Conservation (phyloP, 2,113 vertebrate species). For the Lepus americanus region DNA sequence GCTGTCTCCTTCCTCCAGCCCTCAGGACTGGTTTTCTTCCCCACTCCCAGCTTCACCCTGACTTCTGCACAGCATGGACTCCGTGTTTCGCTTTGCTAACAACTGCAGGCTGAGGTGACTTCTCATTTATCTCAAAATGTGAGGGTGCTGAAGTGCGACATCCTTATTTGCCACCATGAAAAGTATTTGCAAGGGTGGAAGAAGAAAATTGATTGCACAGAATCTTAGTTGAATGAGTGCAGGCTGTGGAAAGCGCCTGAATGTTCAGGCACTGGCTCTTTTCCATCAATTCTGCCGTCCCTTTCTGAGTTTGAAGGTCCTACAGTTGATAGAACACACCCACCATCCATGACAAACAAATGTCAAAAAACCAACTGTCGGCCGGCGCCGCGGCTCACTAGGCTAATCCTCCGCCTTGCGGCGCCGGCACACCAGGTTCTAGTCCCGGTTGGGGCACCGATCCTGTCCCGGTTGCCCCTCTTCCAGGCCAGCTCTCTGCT, state of each 20-base stretch:
- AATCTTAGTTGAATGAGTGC: not conserved
- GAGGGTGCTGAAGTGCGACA: not conserved
- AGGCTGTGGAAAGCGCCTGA: not conserved
- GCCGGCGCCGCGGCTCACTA: no score
- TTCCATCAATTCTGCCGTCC: not conserved
- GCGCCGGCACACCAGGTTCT: no score
- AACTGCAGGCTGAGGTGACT: not conserved
- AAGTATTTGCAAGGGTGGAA: not conserved
- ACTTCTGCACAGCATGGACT: not conserved
- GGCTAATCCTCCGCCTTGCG: no score
- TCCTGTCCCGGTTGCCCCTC: no score
- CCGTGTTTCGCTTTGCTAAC: not conserved
- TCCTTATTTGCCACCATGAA: constrained; percentile 21
- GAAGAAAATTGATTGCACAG: not conserved
- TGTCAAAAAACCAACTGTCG: constrained; percentile 14
- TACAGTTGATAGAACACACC: not conserved
- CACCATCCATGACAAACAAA: not conserved
- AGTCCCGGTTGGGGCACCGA: no score
- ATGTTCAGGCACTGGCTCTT: not conserved
- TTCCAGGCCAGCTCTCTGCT: no score
- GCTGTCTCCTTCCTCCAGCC: no score
- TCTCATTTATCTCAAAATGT: constrained; percentile 39
- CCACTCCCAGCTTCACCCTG: no score
- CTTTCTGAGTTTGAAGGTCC: not conserved
- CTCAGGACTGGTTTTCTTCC: not conserved